Evolutionary conservation across 2,888 invertebrate genomes (phyloP).

Genomic region (Spisula subtruncata): DNA sequence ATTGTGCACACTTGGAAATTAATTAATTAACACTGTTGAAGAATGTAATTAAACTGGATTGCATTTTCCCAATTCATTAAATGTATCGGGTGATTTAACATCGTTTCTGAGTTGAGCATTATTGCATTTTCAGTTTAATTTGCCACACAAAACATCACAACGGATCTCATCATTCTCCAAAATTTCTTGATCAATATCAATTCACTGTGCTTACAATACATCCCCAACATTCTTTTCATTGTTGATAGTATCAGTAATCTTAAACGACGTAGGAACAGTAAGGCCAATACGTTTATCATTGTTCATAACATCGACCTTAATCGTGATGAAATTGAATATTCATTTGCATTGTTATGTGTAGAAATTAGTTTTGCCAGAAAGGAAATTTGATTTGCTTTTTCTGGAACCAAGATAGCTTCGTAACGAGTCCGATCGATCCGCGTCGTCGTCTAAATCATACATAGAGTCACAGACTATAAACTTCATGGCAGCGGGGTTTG

Average conservation of each 20-base stretch:
- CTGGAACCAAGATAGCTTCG: background rate
- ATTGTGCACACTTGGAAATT: background rate
- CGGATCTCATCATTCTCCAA: too few relatives aligned
- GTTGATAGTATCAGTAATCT: background rate
- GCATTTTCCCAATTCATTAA: background rate
- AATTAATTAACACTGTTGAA: background rate
- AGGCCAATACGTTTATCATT: background rate
- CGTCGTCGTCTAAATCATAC: too few relatives aligned
- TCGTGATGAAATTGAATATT: background rate
- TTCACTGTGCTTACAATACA: background rate
- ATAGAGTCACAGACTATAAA: too few relatives aligned
- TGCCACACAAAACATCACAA: background rate
- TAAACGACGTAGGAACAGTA: background rate
- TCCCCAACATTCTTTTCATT: background rate
- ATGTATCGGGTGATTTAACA: background rate
- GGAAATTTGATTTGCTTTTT: constrained; percentile 2
- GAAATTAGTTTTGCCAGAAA: background rate
- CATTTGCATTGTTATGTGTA: background rate
- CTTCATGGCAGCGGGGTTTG: too few relatives aligned
- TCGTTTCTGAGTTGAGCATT: background rate
- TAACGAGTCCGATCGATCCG: background rate
- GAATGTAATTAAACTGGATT: background rate
- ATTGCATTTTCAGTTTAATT: background rate
- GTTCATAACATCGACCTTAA: background rate
- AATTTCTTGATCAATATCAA: background rate